A percentile compares a stretch with the other conserved stretches of the same genome.
Evolutionary conservation across 2,797 vertebrate species (phyloP).

Genomic region (Simalia tracyae): DNA sequence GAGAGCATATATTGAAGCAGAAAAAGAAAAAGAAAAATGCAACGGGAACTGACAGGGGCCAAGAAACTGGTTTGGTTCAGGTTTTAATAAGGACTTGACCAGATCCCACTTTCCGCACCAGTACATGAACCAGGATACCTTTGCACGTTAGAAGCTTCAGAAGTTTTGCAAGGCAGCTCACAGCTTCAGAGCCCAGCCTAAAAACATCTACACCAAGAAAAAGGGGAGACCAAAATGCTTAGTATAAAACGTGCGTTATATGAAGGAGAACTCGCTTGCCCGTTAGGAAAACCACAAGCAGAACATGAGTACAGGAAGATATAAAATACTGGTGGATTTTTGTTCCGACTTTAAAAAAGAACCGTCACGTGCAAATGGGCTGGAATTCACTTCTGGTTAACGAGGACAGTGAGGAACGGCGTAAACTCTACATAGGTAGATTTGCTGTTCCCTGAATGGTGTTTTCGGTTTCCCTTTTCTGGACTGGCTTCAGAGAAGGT

Average conservation of each 20-base stretch:
- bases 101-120: background rate
- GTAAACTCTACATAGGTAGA: background rate
- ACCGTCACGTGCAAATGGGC: background rate
- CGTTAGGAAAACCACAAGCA: background rate
- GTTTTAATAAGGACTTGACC: background rate
- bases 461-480: background rate
- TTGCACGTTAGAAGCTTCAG: background rate
- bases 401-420: background rate
- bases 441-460: background rate
- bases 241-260: background rate
- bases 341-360: background rate
- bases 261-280: background rate
- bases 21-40: background rate
- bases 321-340: background rate
- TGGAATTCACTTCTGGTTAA: background rate
- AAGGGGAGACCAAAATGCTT: background rate
- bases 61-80: background rate
- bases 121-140: background rate
- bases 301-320: background rate
- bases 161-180: background rate
- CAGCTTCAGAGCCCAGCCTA: background rate
- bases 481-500: constrained; percentile 62
- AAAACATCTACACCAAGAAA: background rate
- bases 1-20: background rate
- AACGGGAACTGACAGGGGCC: background rate